Base-by-base conservation (phyloP, 1,140 invertebrate species). In the Drosophila kohkoa region DNA sequence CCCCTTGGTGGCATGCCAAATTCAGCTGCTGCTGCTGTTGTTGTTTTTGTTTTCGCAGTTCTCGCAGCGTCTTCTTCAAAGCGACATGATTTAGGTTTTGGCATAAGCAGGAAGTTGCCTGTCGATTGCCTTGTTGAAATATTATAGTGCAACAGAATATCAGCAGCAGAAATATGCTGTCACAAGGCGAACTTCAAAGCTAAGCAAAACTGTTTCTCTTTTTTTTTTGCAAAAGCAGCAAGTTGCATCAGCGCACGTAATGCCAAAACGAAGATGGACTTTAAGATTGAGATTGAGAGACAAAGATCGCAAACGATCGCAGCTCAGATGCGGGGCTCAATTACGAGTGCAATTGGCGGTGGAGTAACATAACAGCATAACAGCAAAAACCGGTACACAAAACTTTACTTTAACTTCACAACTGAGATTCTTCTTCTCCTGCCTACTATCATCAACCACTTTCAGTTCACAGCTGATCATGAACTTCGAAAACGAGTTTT, bases 401-500 rank as follows among this genome's bases (percentile, higher is more conserved):
- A 25, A 25, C 20, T 25, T 25, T 25, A 25, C 20, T 25, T 25
- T 25, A 25, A 25, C 20, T 25, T 25, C 20, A 25, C 20, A 25
- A 5, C 63, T 49, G 79, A 77, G 69, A 81, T 87, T 87, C 83
- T 88, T 69, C 81, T 85, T 52, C 20, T 15, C 25, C 30, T 2
- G n/a, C n/a, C n/a, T 46, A 30, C 85, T 78, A 83, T 83, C 85
- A 83, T 83, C 85, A 75, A 83, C 77, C 85, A 89, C 85, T 89
- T 89, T 89, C 85, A 83, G 85, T 85, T 89, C 81, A 83, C 81
- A 85, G 81, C 81, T 85, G 81, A 85, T 85, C 81, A 69, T 88
- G 85, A 88, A 88, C 85, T 88, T 88, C 77, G 73, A 89, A 89
- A 89, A 89, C 85, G 81, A 89, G 85, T 89, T 89, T 89, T 89